These are phyloP conservation scores for Acanthacorydalis orientalis DNA, from an alignment of 2,888 invertebrate species.

Conservation along the genomic window DNA sequence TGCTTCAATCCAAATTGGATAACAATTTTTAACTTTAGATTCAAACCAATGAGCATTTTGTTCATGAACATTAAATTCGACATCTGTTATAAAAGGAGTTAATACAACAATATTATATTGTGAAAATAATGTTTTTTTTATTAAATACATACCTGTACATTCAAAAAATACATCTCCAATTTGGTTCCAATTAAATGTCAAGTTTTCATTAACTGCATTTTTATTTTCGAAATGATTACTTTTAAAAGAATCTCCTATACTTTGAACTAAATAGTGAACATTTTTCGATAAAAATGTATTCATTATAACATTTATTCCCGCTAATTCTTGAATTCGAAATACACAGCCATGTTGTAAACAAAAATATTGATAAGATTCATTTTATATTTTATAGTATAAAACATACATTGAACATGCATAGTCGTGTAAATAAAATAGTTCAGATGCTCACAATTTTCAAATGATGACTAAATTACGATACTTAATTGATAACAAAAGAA, in stretches of 20 bases:
- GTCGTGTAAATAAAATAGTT: too few species aligned
- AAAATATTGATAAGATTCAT: too few species aligned
- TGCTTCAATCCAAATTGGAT: background rate
- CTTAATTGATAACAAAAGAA: too few species aligned
- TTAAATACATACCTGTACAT: background rate
- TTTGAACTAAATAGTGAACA: background rate
- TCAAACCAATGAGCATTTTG: slow-evolving; percentile 2
- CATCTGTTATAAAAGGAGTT: too few species aligned
- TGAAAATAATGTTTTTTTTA: too few species aligned
- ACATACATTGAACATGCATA: too few species aligned
- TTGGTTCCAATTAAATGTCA: slow-evolving; percentile 1
- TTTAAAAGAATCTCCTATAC: background rate
- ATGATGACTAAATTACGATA: too few species aligned
- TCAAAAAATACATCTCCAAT: background rate
- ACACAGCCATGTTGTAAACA: too few species aligned
- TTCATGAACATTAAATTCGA: background rate
- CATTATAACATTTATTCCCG: background rate
- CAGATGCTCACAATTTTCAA: too few species aligned
- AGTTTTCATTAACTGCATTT: background rate
- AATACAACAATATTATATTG: too few species aligned
- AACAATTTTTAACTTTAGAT: slow-evolving; percentile 1
- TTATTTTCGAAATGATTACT: too few species aligned
- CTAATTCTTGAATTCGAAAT: background rate
- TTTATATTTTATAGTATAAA: too few species aligned
- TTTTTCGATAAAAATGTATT: slow-evolving; percentile 2